Evolutionary conservation across 1,140 invertebrate species (phyloP).

Genomic region (Macrobrachium nipponense): DNA sequence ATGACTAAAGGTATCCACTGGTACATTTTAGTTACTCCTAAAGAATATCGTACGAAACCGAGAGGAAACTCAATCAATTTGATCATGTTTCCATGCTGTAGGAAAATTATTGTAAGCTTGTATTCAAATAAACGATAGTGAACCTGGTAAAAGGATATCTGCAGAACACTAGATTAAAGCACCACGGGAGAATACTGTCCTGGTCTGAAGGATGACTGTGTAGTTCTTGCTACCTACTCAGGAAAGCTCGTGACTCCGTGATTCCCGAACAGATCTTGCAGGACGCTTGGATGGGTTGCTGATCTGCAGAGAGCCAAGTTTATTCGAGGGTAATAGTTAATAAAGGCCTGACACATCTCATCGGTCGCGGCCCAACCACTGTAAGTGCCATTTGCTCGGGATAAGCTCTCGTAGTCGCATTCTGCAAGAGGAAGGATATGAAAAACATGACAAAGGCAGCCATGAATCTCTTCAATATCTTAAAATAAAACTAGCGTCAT

Average conservation of each 20-base stretch:
- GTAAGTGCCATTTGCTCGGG: constrained; percentile 22
- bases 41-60: too few relatives aligned
- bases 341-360: constrained; percentile 59
- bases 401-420: constrained; percentile 48
- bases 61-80: too few relatives aligned
- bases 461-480: neutral
- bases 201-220: neutral
- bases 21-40: too few relatives aligned
- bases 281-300: constrained; percentile 20
- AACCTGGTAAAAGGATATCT: neutral
- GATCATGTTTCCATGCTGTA: too few relatives aligned
- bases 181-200: neutral
- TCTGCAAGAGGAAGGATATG: constrained; percentile 4
- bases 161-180: neutral
- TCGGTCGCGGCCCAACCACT: constrained; percentile 37
- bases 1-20: too few relatives aligned
- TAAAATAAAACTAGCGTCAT: neutral
- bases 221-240: neutral
- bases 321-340: constrained; percentile 53
- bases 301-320: constrained; percentile 52
- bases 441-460: neutral
- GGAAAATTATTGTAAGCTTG: too few relatives aligned
- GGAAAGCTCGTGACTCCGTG: constrained; percentile 4
- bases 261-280: neutral
- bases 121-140: too few relatives aligned